These are phyloP conservation scores for Amphipoea oculea DNA, from an alignment of 2,888 invertebrate genomes.

Conservation along the genomic window DNA sequence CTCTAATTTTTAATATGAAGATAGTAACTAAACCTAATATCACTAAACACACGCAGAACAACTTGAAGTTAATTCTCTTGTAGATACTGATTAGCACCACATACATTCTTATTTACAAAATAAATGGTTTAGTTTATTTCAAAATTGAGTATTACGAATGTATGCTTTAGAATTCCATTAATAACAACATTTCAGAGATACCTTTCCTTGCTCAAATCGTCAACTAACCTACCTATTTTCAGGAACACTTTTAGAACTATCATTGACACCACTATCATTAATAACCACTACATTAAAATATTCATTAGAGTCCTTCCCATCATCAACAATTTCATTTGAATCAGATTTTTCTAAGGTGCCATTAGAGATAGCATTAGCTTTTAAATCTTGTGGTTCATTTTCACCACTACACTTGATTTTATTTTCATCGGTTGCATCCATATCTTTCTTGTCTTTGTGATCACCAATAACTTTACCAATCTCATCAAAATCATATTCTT, in stretches of 20 bases:
- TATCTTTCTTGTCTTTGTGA: not conserved
- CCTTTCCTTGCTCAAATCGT: not conserved
- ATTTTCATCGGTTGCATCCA: not conserved
- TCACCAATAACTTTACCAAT: not conserved
- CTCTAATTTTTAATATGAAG: no score
- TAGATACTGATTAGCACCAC: no score
- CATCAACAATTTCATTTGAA: not conserved
- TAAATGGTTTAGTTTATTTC: not conserved
- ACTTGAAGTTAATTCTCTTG: no score
- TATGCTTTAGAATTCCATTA: not conserved
- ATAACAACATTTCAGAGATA: slow-evolving; percentile 29
- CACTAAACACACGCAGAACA: no score
- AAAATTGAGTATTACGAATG: not conserved
- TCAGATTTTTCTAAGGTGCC: not conserved
- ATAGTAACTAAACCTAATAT: no score
- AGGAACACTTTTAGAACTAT: no score
- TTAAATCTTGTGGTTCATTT: not conserved
- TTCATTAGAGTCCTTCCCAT: not conserved
- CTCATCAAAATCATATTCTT: not conserved
- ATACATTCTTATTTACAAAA: not conserved
- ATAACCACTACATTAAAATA: slow-evolving; percentile 19
- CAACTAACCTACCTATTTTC: not conserved
- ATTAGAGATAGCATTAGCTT: not conserved
- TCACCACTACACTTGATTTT: not conserved
- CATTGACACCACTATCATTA: slow-evolving; percentile 9